Evolutionary conservation across 2,888 invertebrate species (phyloP).

Genomic region (Adelognathus sp.): DNA sequence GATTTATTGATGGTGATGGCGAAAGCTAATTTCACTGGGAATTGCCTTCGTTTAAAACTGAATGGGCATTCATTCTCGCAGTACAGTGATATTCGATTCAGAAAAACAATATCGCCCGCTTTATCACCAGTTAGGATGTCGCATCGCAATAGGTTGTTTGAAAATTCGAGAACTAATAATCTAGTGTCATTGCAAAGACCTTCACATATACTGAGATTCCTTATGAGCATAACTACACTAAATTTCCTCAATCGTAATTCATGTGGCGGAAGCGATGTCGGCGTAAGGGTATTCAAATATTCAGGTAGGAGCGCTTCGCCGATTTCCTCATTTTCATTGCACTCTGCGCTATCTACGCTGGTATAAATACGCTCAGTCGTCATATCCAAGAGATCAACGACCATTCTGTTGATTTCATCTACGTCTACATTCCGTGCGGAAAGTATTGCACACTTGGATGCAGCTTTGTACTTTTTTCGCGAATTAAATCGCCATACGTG

Average conservation of each 20-base stretch:
- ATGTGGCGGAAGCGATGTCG: conserved; percentile 51
- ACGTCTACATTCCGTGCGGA: conserved; percentile 54
- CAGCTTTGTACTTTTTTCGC: conserved; percentile 41
- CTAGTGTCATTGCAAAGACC: conserved; percentile 58
- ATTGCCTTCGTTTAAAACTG: conserved; percentile 47
- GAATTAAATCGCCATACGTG: conserved; percentile 30
- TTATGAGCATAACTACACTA: conserved; percentile 57
- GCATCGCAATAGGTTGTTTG: conserved; percentile 33
- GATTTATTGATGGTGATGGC: conserved; percentile 55
- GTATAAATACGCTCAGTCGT: conserved; percentile 46
- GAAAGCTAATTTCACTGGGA: conserved; percentile 52
- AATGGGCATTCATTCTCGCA: conserved; percentile 35
- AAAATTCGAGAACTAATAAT: conserved; percentile 36
- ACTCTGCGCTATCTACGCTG: conserved; percentile 54
- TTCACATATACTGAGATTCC: conserved; percentile 59
- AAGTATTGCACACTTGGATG: conserved; percentile 46
- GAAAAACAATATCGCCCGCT: conserved; percentile 25
- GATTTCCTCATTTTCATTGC: conserved; percentile 39
- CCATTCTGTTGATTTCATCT: conserved; percentile 48
- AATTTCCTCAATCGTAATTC: conserved; percentile 51
- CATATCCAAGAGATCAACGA: conserved; percentile 42
- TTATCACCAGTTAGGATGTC: conserved; percentile 49
- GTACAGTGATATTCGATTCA: conserved; percentile 45
- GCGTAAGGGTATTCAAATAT: conserved; percentile 54
- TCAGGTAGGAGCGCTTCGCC: conserved; percentile 50